A percentile compares a stretch with the other conserved stretches of the same genome.
Conservation (phyloP, 2,888 invertebrate species). For the Ormyrus nitidulus region DNA sequence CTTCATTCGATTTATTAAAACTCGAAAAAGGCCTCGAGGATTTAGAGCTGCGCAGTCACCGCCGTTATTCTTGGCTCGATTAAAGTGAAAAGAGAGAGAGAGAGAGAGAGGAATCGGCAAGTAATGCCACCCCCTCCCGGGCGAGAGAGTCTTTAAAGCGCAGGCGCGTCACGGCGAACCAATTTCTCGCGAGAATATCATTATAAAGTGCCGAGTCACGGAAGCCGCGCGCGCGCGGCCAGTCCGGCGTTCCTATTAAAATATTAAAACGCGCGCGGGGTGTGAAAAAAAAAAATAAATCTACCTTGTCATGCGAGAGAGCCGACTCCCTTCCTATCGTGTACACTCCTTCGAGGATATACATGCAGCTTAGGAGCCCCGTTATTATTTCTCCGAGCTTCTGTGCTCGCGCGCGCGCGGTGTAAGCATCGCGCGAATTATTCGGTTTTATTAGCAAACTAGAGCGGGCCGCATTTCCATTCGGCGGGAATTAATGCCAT, state of each 20-base stretch:
- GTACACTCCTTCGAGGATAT: no score
- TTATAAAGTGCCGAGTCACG: conserved; percentile 75
- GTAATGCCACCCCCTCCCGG: conserved; percentile 49
- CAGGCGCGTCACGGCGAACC: conserved; percentile 65
- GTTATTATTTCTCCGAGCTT: no score
- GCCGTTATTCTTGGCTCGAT: conserved; percentile 45
- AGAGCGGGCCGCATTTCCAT: no score
- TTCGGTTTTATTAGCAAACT: no score
- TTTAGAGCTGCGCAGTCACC: neutral
- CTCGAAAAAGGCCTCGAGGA: conserved; percentile 5
- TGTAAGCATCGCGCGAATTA: no score
- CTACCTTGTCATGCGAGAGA: conserved; percentile 72
- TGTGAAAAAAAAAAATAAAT: conserved; percentile 73
- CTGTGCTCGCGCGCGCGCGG: no score
- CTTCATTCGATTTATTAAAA: conserved; percentile 36
- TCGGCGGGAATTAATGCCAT: no score
- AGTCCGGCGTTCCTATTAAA: conserved; percentile 74
- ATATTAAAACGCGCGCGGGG: conserved; percentile 75
- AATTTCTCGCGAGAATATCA: conserved; percentile 73
- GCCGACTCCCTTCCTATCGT: no score
- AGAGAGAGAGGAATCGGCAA: conserved; percentile 45
- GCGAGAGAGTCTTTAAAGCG: neutral
- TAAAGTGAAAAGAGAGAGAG: conserved; percentile 51
- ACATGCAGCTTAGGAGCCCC: no score
- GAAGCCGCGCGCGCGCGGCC: conserved; percentile 69